phyloP scores from a whole-genome alignment of 2,797 vertebrate genomes.

The Ciconia nigra region DNA sequence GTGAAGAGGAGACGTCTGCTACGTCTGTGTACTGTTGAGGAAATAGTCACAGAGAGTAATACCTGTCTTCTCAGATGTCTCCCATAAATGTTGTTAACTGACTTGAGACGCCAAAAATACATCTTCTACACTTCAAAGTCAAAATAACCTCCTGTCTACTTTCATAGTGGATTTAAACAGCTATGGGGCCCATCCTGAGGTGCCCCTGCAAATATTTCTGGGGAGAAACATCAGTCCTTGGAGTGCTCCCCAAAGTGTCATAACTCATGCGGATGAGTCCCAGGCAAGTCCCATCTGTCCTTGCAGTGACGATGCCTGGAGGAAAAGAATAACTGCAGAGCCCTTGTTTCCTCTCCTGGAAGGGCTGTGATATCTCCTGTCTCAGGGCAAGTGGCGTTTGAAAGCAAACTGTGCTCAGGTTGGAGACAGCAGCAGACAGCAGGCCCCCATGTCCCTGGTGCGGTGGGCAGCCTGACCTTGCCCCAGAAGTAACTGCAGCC shows the following conservation, averaged over 20 bases:
- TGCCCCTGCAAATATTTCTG: neutral
- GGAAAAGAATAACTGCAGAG: neutral
- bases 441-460: rapidly evolving
- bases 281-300: neutral
- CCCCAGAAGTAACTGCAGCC: neutral
- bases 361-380: neutral
- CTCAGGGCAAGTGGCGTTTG: neutral
- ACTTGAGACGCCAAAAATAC: neutral
- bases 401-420: neutral
- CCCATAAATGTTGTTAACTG: neutral
- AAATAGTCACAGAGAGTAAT: neutral
- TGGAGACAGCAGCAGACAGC: neutral
- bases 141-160: neutral
- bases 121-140: neutral
- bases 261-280: neutral
- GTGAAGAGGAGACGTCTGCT: neutral
- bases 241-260: neutral
- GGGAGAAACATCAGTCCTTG: neutral
- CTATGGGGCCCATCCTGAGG: neutral
- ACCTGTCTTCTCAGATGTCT: neutral
- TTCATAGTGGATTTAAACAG: neutral
- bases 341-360: neutral
- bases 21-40: neutral
- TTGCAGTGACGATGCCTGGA: neutral
- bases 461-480: neutral